A percentile compares a stretch with the other conserved stretches of the same genome.
Conservation (phyloP, 2,113 vertebrate genomes). For the Rattus norvegicus region DNA sequence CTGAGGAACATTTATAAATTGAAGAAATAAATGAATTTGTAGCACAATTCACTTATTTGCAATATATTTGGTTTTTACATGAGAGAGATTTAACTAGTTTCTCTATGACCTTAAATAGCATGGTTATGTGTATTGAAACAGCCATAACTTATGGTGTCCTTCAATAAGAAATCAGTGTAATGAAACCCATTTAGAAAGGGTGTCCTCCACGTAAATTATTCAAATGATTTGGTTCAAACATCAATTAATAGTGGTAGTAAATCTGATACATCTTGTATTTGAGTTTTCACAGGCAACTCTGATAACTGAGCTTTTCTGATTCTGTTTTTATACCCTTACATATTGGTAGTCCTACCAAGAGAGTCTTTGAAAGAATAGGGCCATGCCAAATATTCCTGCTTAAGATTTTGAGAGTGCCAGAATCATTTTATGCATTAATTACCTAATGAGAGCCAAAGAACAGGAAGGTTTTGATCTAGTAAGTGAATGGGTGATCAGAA, state of each 20-base stretch:
- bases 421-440: slow-evolving; percentile 5
- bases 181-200: neutral
- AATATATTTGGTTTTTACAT: neutral
- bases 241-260: neutral
- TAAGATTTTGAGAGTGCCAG: neutral
- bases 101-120: neutral
- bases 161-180: neutral
- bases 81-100: neutral
- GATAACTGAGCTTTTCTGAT: neutral
- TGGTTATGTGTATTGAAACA: neutral
- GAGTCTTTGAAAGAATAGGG: neutral
- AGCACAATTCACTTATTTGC: neutral
- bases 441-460: slow-evolving; percentile 36
- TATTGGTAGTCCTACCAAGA: neutral
- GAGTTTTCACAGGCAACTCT: neutral
- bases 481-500: slow-evolving; percentile 29
- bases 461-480: slow-evolving; percentile 53
- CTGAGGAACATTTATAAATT: slow-evolving; percentile 1
- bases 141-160: neutral
- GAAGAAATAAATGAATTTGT: neutral
- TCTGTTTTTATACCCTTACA: neutral
- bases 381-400: neutral
- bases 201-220: slow-evolving; percentile 15
- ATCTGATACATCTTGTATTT: fast-evolving
- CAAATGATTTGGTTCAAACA: neutral